Conservation (phyloP, 1,140 invertebrate species). For the Hydropsyche tenuis region DNA sequence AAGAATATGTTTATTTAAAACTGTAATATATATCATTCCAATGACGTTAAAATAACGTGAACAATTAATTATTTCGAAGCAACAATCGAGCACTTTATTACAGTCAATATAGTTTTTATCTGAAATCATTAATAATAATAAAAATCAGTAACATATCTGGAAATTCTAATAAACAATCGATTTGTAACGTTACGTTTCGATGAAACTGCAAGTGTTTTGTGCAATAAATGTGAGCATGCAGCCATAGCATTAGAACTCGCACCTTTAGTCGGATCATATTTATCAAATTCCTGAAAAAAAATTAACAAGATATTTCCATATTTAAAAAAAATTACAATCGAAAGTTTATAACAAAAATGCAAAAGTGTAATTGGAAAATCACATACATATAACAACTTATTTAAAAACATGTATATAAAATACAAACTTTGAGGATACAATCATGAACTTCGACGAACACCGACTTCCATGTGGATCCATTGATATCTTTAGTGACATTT, state of each 20-base stretch:
- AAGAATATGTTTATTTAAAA: conserved; percentile 40
- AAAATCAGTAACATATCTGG: not conserved
- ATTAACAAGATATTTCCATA: not conserved
- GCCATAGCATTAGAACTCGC: not conserved
- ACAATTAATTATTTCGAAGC: conserved; percentile 35
- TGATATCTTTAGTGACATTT: not conserved
- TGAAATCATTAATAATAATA: not conserved
- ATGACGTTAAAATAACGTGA: not conserved
- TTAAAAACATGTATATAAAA: no score
- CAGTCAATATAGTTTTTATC: conserved; percentile 19
- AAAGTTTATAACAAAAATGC: not conserved
- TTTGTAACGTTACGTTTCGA: no score
- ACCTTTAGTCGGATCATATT: not conserved
- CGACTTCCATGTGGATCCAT: not conserved
- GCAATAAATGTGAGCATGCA: not conserved
- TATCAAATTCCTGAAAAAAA: not conserved
- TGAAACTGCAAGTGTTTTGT: not conserved
- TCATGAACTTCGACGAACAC: conserved; percentile 3
- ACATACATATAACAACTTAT: no score
- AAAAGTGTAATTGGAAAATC: no score
- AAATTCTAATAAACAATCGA: no score
- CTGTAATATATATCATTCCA: conserved; percentile 39
- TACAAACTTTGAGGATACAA: not conserved
- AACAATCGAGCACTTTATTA: conserved; percentile 23
- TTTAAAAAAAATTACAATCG: not conserved